Percentiles rank a stretch among this genome's conserved stretches.
These are phyloP conservation scores for Illadopsis cleaveri DNA, from an alignment of 2,113 vertebrate species.

Conservation along the genomic window DNA sequence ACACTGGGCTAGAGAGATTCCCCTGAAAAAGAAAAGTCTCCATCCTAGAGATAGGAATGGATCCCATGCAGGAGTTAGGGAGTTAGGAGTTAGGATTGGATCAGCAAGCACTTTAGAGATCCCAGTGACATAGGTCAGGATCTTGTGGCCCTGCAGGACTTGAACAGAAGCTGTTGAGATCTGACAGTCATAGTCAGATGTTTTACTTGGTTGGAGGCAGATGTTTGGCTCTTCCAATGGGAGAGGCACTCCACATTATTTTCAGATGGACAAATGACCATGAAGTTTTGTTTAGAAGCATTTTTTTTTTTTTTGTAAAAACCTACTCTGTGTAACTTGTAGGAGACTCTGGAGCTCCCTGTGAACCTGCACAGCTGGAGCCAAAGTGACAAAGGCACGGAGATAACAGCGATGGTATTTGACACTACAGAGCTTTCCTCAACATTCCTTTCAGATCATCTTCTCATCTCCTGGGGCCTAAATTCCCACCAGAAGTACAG, in stretches of 20 bases:
- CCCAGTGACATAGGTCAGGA: background rate
- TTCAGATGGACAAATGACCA: background rate
- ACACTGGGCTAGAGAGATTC: background rate
- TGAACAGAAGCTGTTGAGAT: background rate
- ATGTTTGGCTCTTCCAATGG: background rate
- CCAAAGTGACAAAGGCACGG: background rate
- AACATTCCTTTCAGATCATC: background rate
- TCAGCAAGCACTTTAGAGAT: background rate
- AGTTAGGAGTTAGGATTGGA: background rate
- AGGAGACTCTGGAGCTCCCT: background rate
- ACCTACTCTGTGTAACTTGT: background rate
- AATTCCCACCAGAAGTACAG: background rate
- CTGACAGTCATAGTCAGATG: background rate
- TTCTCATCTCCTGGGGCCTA: background rate
- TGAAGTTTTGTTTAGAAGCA: background rate
- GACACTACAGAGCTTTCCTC: background rate
- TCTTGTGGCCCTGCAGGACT: background rate
- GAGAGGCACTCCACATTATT: background rate
- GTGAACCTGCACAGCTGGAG: background rate
- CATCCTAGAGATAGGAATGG: background rate
- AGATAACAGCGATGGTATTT: background rate
- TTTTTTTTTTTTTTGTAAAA: background rate
- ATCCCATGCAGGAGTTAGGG: background rate
- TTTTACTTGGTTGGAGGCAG: background rate
- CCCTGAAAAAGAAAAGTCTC: background rate